Conservation (phyloP, 2,888 invertebrate genomes). For the Athalia cordata region DNA sequence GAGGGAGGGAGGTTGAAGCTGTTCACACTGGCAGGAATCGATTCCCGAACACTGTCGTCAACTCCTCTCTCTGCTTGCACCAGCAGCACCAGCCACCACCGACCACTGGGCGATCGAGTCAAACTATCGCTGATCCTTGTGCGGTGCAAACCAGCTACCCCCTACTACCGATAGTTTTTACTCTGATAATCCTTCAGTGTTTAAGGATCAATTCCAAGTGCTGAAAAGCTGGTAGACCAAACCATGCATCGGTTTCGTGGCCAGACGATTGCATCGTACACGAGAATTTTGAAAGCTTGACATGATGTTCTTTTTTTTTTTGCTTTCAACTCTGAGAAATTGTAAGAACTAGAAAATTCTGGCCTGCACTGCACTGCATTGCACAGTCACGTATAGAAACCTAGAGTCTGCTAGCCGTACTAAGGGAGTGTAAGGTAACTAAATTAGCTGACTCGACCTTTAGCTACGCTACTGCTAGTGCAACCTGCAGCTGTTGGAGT, state of each 20-base stretch:
- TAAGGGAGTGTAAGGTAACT: conserved; percentile 19
- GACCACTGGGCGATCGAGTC: no score
- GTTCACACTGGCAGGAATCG: conserved; percentile 28
- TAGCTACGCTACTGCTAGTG: background rate
- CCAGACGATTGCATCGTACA: no score
- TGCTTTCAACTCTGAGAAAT: no score
- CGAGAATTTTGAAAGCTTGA: no score
- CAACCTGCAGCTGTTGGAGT: background rate
- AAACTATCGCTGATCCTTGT: no score
- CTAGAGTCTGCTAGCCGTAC: background rate
- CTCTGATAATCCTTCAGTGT: no score
- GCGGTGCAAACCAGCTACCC: no score
- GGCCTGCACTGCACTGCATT: background rate
- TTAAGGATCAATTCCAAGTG: no score
- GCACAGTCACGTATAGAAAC: background rate
- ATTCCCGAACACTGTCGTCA: conserved; percentile 34
- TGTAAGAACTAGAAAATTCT: background rate
- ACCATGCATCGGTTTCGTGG: no score
- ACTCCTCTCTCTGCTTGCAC: background rate
- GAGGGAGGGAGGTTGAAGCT: conserved; percentile 14
- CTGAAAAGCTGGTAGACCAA: no score
- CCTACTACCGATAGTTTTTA: no score
- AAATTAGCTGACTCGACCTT: conserved; percentile 37
- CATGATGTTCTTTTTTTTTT: no score
- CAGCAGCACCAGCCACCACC: background rate